Evolutionary conservation across 2,113 vertebrate species (phyloP), one percentile per base, ranked within the genome.

Genomic region (Phyllopteryx taeniolatus): DNA sequence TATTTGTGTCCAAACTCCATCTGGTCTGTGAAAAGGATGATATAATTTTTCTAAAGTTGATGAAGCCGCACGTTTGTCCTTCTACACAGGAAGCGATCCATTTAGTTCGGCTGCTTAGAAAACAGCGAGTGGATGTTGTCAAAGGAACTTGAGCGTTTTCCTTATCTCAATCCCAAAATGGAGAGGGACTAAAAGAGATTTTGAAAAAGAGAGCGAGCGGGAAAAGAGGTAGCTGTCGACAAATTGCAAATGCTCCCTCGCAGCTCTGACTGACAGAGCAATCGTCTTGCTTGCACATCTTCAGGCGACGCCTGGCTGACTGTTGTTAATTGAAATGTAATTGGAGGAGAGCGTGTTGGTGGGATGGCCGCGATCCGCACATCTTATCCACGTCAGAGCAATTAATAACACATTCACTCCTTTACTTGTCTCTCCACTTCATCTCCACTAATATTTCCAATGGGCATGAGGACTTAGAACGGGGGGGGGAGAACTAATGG

Each of bases 281-380:
- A 91, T 91, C 92, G 90, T 91, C 85, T 88, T 67, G 47, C 78
- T 42, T 62, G 85, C 88, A 87, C 87, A 89, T 91, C 90, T 86
- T 42, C 70, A 85, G 84, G 90, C 85, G 60, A 88, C 78, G 86
- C 91, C 88, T 82, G 78, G 72, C 85, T 90, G 91, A 83, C 80
- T 85, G 83, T 91, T 90, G 90, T 89, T 92, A 91, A 91, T 90
- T 90, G 88, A 90, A 92, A 91, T 85, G 87, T 87, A 87, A 90
- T 89, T 92, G 89, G 88, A 78, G 87, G 83, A 80, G 79, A 71
- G 67, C 72, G 67, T 74, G 62, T 72, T 53, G 76, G 67, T 13
- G 76, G 74, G 73, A 67, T 7, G 62, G 39, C 20, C 66, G 79
- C 66, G 67, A 83, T 67, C 67, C 77, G 81, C 82, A 83, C 82